Evolutionary conservation across 2,113 vertebrate species (phyloP).

Genomic region (Struthidea cinerea): DNA sequence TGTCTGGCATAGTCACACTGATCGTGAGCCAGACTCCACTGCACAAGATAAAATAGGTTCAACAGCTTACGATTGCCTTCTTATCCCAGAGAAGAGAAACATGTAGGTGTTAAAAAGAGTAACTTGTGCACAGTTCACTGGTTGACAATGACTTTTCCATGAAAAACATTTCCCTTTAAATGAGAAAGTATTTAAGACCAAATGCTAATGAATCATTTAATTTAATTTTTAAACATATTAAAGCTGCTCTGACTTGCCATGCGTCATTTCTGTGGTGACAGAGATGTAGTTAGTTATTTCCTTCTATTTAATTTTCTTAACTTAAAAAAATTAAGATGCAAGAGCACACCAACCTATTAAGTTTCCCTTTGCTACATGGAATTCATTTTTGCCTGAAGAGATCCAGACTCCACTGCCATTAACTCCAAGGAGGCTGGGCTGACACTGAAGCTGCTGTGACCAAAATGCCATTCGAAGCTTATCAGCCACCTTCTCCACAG

Average conservation of each 20-base stretch:
- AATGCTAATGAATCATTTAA: background rate
- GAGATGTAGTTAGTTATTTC: background rate
- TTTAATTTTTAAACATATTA: background rate
- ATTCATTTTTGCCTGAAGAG: constrained; percentile 90
- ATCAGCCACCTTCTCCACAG: constrained; percentile 90
- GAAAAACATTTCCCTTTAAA: background rate
- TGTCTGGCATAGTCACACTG: background rate
- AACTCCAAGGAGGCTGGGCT: constrained; percentile 88
- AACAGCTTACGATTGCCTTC: background rate
- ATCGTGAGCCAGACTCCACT: background rate
- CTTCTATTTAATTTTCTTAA: background rate
- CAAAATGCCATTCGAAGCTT: constrained; percentile 88
- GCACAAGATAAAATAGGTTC: background rate
- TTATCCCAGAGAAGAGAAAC: background rate
- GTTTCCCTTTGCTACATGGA: constrained; percentile 91
- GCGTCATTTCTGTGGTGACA: background rate
- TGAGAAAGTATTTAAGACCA: background rate
- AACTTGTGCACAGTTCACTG: background rate
- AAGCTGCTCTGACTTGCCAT: background rate
- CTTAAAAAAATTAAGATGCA: background rate
- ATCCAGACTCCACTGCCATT: constrained; percentile 89
- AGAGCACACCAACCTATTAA: constrained; percentile 79
- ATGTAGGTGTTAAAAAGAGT: background rate
- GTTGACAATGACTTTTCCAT: background rate
- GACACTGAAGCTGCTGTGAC: constrained; percentile 91